Evolutionary conservation across 2,888 invertebrate genomes (phyloP).

Genomic region (Pomacea canaliculata): DNA sequence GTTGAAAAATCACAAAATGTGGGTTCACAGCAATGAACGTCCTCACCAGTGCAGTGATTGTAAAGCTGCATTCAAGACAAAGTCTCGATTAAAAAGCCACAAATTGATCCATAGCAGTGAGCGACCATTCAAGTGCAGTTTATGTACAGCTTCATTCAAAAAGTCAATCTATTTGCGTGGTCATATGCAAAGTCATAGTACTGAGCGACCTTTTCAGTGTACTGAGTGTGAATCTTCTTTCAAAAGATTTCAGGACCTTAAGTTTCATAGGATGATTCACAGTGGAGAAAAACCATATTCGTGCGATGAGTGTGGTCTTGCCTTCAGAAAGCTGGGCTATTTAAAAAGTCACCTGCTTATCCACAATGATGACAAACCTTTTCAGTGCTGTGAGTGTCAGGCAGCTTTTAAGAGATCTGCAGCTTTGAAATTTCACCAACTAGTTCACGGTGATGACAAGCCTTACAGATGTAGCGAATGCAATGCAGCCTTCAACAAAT

Average conservation of each 20-base stretch:
- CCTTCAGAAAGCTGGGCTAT: neutral
- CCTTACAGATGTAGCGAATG: neutral
- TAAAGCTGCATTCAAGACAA: too few species aligned
- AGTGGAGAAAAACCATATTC: slow-evolving; percentile 6
- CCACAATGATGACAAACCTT: slow-evolving; percentile 8
- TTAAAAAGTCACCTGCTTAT: slow-evolving; percentile 1
- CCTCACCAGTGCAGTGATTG: too few species aligned
- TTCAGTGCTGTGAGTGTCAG: neutral
- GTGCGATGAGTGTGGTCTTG: neutral
- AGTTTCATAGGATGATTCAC: slow-evolving; percentile 3
- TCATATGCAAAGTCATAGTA: slow-evolving; percentile 1
- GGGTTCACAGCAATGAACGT: too few species aligned
- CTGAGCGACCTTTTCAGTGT: neutral
- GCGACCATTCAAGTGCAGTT: neutral
- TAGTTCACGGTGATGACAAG: neutral
- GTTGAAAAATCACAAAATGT: too few species aligned
- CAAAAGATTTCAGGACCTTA: neutral
- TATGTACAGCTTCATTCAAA: neutral
- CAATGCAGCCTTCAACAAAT: neutral
- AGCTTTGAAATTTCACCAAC: neutral
- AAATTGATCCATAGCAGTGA: neutral
- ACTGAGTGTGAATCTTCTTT: neutral
- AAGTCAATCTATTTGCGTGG: neutral
- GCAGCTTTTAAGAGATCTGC: neutral
- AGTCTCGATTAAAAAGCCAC: too few species aligned